Conservation (phyloP, 2,113 vertebrate genomes). For the Python bivittatus region DNA sequence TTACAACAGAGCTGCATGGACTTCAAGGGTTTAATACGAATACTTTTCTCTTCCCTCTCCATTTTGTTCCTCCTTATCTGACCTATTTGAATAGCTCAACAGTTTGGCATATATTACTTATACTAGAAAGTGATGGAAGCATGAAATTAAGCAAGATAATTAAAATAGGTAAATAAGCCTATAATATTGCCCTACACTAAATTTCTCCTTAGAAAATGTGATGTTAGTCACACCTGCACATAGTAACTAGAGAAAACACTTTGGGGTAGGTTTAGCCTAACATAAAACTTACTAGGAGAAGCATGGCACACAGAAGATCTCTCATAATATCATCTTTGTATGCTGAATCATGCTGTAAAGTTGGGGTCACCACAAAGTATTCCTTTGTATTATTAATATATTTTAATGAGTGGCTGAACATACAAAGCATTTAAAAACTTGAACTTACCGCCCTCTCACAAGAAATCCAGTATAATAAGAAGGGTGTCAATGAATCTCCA, state of each 20-base stretch:
- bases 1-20: not conserved
- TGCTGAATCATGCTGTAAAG: rapidly evolving
- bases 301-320: not conserved
- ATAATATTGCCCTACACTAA: not conserved
- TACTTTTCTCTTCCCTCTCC: not conserved
- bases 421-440: not conserved
- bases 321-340: not conserved
- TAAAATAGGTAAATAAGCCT: not conserved
- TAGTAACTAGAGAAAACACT: constrained; percentile 9
- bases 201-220: constrained; percentile 20
- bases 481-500: not conserved
- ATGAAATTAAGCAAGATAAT: not conserved
- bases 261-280: not conserved
- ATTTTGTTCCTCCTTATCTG: not conserved
- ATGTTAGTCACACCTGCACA: constrained; percentile 16
- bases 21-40: constrained; percentile 12
- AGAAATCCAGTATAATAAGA: not conserved
- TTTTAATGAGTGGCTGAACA: not conserved
- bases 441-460: not conserved
- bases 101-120: not conserved
- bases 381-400: not conserved
- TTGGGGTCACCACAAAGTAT: rapidly evolving
- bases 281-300: not conserved
- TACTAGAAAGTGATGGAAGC: constrained; percentile 1
- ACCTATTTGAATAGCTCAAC: constrained; percentile 5